Evolutionary conservation across 1,140 invertebrate genomes (phyloP).

Genomic region (Rhagoletis pomonella): DNA sequence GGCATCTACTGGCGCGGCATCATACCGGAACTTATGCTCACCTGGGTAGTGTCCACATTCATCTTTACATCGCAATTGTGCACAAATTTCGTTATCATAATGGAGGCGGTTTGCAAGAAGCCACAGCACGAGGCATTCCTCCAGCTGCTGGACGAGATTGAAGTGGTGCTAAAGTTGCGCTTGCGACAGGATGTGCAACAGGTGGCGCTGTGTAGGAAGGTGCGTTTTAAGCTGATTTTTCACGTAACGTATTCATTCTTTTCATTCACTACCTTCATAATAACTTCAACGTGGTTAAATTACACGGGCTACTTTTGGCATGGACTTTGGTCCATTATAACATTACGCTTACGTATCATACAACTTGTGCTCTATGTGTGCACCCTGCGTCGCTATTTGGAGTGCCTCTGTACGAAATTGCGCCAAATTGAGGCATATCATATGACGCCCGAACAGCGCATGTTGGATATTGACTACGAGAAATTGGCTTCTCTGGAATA

Average conservation of each 20-base stretch:
- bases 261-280: neutral
- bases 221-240: neutral
- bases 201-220: neutral
- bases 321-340: conserved; percentile 38
- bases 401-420: conserved; percentile 20
- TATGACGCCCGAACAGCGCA: neutral
- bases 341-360: conserved; percentile 48
- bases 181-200: neutral
- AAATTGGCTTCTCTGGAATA: neutral
- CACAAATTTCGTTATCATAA: conserved; percentile 44
- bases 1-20: neutral
- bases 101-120: conserved; percentile 44
- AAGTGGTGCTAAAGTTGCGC: neutral
- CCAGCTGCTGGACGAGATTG: neutral
- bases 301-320: conserved; percentile 56
- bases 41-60: conserved; percentile 11
- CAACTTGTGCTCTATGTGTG: conserved; percentile 56
- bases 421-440: conserved; percentile 46
- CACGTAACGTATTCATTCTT: neutral
- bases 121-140: conserved; percentile 38
- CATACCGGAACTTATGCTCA: neutral
- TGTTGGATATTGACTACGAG: conserved; percentile 44
- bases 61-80: conserved; percentile 15
- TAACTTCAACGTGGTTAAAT: neutral
- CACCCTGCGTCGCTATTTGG: conserved; percentile 25